These are phyloP conservation scores for Chaetoderma sp. DNA, from an alignment of 2,888 invertebrate genomes.

Conservation along the genomic window DNA sequence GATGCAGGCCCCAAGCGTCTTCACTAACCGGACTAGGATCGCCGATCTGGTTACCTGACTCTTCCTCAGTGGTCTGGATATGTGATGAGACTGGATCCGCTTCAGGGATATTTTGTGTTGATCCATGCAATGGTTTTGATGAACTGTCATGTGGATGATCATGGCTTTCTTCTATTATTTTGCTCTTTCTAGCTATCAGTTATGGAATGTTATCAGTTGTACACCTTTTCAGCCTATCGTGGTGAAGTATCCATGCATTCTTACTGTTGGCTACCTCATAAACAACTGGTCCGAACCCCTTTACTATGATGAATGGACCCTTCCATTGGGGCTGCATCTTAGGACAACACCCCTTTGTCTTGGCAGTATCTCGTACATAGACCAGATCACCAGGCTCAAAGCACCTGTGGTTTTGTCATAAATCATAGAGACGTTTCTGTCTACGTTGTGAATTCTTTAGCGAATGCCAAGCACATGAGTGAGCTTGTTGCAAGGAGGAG, in stretches of 20 bases:
- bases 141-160: too few species aligned
- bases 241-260: not conserved
- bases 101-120: too few species aligned
- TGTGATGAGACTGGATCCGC: too few species aligned
- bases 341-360: not conserved
- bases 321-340: not conserved
- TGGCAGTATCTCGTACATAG: not conserved
- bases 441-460: too few species aligned
- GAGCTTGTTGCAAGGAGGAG: too few species aligned
- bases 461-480: too few species aligned
- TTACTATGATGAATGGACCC: not conserved
- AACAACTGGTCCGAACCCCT: not conserved
- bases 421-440: not conserved
- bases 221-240: not conserved
- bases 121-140: too few species aligned
- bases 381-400: constrained; percentile 11
- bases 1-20: too few species aligned
- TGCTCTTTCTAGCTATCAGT: not conserved
- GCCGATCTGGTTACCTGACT: too few species aligned
- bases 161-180: not conserved
- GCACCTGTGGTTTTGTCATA: not conserved
- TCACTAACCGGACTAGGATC: too few species aligned
- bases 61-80: too few species aligned
- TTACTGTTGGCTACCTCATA: not conserved
- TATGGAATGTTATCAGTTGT: not conserved